A percentile compares a stretch with the other conserved stretches of the same genome.
phyloP scores from a whole-genome alignment of 2,113 vertebrate genomes.

The Tamias sibiricus region DNA sequence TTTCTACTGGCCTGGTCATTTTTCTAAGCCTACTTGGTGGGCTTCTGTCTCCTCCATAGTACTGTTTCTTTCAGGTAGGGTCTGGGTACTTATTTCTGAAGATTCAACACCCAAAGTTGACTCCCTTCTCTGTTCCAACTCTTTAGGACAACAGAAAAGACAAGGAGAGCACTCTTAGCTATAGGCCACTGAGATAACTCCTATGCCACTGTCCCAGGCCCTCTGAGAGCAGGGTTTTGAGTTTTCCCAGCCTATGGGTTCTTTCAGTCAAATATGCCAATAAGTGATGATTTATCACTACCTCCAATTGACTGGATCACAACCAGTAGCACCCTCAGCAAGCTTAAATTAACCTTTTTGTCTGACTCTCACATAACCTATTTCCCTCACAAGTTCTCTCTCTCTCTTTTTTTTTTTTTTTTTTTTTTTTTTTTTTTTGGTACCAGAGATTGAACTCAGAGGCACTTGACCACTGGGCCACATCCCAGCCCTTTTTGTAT shows the following conservation, averaged over 20 bases:
- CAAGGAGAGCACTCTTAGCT: background rate
- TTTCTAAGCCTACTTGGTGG: background rate
- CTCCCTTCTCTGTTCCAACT: background rate
- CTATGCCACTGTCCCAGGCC: background rate
- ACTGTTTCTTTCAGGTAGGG: background rate
- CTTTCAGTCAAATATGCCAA: background rate
- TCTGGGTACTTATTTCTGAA: background rate
- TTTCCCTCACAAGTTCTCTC: background rate
- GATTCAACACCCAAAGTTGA: background rate
- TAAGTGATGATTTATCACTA: conserved; percentile 22
- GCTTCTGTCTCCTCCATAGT: background rate
- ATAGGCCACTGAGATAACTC: background rate
- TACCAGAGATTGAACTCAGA: no score
- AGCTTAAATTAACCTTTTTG: background rate
- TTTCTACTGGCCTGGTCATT: background rate
- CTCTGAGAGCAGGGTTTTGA: background rate
- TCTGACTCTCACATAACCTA: background rate
- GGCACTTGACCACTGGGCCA: no score
- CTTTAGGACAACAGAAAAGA: background rate
- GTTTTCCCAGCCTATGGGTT: background rate
- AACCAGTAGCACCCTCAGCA: background rate
- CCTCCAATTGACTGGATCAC: background rate
- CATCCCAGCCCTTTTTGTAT: no score
- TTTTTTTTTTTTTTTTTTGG: no score
- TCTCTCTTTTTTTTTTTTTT: no score